These are phyloP conservation scores for Acarapis woodi DNA, from an alignment of 1,140 invertebrate species.

Conservation along the genomic window DNA sequence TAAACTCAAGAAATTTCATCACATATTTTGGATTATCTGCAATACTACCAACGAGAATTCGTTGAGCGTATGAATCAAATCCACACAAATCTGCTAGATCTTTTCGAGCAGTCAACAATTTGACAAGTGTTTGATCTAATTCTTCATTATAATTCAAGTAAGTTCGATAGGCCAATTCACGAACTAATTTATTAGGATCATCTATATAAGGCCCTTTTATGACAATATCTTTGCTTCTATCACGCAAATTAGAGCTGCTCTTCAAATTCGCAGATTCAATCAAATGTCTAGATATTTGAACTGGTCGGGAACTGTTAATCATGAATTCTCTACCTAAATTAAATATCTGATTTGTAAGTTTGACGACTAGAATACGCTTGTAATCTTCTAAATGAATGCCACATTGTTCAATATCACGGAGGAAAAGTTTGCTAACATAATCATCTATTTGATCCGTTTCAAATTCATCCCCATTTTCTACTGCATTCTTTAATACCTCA, in stretches of 20 bases:
- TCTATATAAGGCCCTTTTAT: constrained; percentile 47
- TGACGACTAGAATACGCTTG: constrained; percentile 32
- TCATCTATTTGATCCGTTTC: constrained; percentile 39
- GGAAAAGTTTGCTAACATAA: constrained; percentile 57
- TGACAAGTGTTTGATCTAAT: constrained; percentile 40
- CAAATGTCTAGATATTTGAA: constrained; percentile 26
- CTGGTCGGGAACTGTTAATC: constrained; percentile 33
- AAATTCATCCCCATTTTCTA: constrained; percentile 34
- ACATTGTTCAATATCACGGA: constrained; percentile 87
- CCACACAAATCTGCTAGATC: constrained; percentile 53
- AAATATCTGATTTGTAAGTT: constrained; percentile 46
- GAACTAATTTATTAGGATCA: constrained; percentile 32
- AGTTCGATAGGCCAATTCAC: constrained; percentile 62
- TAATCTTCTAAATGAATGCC: constrained; percentile 69
- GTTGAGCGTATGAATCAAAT: constrained; percentile 56
- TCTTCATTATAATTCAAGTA: constrained; percentile 44
- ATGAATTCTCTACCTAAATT: constrained; percentile 62
- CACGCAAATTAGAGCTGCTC: constrained; percentile 37
- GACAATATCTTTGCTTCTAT: constrained; percentile 34
- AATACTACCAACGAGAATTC: constrained; percentile 56
- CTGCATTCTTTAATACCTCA: constrained; percentile 33
- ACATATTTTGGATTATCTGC: constrained; percentile 49
- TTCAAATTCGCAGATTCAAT: constrained; percentile 34
- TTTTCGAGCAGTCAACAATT: constrained; percentile 37
- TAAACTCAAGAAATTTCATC: constrained; percentile 38